phyloP scores from a whole-genome alignment of 2,797 vertebrate species.

The Basileuterus tristriatus region DNA sequence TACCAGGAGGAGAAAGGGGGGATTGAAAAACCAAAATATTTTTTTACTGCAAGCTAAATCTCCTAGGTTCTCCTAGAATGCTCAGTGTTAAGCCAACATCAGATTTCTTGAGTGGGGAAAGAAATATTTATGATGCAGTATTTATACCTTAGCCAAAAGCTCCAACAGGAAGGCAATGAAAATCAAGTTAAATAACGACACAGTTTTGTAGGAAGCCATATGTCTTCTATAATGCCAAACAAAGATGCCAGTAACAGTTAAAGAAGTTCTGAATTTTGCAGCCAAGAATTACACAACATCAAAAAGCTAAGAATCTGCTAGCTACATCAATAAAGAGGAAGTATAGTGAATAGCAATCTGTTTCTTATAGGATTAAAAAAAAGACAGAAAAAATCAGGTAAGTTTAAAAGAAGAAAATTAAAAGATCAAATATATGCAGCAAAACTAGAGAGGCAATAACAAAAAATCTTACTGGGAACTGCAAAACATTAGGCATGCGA shows the following conservation, averaged over 20 bases:
- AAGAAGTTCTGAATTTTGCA: constrained; percentile 18
- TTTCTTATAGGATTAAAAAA: background rate
- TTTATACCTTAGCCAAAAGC: constrained; percentile 5
- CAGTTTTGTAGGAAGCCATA: constrained; percentile 30
- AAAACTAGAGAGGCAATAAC: background rate
- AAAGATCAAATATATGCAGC: background rate
- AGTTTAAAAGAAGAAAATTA: background rate
- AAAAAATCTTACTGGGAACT: background rate
- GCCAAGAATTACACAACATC: background rate
- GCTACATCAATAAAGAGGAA: background rate
- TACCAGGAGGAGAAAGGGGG: background rate
- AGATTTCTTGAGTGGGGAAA: background rate
- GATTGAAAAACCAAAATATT: background rate
- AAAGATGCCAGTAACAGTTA: constrained; percentile 25
- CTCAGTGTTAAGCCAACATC: constrained; percentile 1
- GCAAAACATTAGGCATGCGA: background rate
- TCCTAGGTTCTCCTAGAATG: background rate
- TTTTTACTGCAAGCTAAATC: background rate
- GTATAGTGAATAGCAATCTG: background rate
- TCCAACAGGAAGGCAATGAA: constrained; percentile 11
- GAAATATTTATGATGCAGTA: constrained; percentile 29
- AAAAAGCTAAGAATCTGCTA: background rate
- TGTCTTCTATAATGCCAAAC: constrained; percentile 35
- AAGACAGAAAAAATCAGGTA: background rate
- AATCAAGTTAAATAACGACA: constrained; percentile 12